phyloP scores from a whole-genome alignment of 2,797 vertebrate genomes.

The Lacerta bilineata region DNA sequence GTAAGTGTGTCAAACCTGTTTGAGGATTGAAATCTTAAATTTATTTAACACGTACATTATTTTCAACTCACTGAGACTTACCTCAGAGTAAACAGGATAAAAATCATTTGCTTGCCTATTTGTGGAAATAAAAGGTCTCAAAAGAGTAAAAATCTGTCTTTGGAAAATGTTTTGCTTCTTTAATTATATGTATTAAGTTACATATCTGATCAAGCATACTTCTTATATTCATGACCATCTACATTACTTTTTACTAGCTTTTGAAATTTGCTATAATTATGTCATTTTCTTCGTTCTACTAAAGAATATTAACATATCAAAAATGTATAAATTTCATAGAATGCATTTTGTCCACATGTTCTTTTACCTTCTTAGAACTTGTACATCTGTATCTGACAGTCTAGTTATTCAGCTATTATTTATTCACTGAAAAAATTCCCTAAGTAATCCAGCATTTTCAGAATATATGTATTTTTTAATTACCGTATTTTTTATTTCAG shows the following conservation, averaged over 20 bases:
- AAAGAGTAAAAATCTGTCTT: background rate
- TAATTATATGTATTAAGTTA: background rate
- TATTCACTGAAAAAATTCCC: background rate
- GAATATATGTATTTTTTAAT: constrained; percentile 29
- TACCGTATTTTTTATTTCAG: constrained; percentile 80
- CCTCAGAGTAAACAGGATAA: constrained; percentile 2
- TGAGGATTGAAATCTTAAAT: constrained; percentile 5
- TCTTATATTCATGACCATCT: background rate
- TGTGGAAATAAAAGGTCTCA: background rate
- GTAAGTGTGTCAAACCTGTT: constrained; percentile 79
- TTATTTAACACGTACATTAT: background rate
- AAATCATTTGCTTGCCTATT: background rate
- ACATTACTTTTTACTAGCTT: background rate
- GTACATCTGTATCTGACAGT: background rate
- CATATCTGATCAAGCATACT: background rate
- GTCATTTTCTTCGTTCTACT: background rate
- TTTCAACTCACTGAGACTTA: background rate
- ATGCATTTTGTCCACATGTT: background rate
- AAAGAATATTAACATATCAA: background rate
- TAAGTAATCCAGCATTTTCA: constrained; percentile 14
- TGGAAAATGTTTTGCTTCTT: background rate
- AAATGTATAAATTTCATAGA: background rate
- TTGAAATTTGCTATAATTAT: background rate
- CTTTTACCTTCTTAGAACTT: background rate
- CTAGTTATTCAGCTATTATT: background rate